Conservation (phyloP, 2,797 vertebrate species). For the Lagorchestes hirsutus region DNA sequence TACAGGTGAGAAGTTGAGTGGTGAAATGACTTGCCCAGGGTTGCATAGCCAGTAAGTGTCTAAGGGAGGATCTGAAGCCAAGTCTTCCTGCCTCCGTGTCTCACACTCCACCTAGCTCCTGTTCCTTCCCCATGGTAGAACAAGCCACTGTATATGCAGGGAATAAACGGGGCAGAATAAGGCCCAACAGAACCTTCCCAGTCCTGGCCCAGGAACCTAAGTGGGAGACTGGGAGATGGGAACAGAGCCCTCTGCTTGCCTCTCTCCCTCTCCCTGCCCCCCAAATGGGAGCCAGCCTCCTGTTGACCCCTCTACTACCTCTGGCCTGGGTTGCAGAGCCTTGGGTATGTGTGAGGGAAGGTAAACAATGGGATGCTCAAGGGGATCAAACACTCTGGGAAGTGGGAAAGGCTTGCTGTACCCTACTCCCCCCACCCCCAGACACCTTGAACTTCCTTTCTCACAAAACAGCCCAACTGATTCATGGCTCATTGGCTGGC, state of each 20-base stretch:
- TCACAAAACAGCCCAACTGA: neutral
- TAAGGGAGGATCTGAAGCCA: too few relatives aligned
- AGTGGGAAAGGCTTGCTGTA: neutral
- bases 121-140: neutral
- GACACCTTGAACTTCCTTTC: neutral
- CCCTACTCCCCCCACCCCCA: neutral
- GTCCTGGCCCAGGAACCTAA: neutral
- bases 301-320: neutral
- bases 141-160: neutral
- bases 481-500: constrained; percentile 31
- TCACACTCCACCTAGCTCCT: neutral
- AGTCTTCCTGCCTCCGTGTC: neutral
- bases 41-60: too few relatives aligned
- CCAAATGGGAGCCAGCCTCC: neutral
- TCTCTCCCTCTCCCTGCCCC: neutral
- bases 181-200: neutral
- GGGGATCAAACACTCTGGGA: neutral
- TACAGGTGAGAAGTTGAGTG: neutral
- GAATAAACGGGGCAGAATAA: neutral
- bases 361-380: rapidly evolving
- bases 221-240: neutral
- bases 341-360: neutral
- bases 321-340: neutral
- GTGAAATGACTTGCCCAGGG: neutral
- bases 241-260: neutral